Percentiles rank a stretch among this genome's conserved stretches.
phyloP scores from a whole-genome alignment of 1,140 invertebrate species.

The Anthonomus grandis region DNA sequence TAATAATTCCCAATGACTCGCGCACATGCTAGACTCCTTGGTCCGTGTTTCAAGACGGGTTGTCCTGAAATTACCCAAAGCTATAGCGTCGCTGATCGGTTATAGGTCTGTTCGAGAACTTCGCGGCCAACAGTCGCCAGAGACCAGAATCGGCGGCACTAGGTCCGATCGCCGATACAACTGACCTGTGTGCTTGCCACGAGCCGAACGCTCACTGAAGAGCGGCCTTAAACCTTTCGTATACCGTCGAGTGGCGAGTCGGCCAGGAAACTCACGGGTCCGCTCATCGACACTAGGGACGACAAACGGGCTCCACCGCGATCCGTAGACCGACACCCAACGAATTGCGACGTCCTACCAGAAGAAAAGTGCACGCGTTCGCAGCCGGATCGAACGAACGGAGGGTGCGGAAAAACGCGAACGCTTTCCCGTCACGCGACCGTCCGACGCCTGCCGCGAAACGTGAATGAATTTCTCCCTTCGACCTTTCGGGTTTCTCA shows the following conservation, averaged over 20 bases:
- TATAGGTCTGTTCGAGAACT: constrained; percentile 44
- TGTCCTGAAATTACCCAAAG: constrained; percentile 61
- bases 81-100: constrained; percentile 55
- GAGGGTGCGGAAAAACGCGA: constrained; percentile 23
- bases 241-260: constrained; percentile 10
- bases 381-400: constrained; percentile 24
- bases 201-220: constrained; percentile 32
- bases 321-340: constrained; percentile 46
- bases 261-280: background rate
- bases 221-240: constrained; percentile 11
- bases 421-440: constrained; percentile 14
- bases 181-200: constrained; percentile 37
- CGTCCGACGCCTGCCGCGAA: constrained; percentile 4
- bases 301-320: constrained; percentile 37
- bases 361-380: constrained; percentile 49
- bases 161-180: constrained; percentile 16
- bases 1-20: constrained; percentile 66
- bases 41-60: constrained; percentile 93
- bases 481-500: background rate
- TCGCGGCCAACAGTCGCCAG: constrained; percentile 38
- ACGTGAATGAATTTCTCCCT: background rate
- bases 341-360: constrained; percentile 53
- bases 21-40: constrained; percentile 84
- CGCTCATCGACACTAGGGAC: constrained; percentile 3
- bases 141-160: constrained; percentile 30